A percentile compares a stretch with the other conserved stretches of the same genome.
Conservation (phyloP, 2,113 vertebrate species). For the Drymodes brunneopygia region DNA sequence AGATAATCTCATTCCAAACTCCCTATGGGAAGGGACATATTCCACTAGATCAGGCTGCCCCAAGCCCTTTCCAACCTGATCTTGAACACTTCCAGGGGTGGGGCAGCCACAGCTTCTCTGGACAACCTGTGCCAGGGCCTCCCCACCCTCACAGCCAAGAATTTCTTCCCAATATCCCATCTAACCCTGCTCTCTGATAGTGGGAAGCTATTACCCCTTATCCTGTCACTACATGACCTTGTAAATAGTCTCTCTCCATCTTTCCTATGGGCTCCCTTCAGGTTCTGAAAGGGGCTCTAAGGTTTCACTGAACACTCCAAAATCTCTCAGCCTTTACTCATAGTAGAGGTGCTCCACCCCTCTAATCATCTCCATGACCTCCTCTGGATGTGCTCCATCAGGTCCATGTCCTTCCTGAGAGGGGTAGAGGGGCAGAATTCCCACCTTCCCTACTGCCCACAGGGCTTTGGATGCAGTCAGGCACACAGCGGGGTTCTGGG, state of each 20-base stretch:
- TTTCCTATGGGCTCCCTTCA: neutral
- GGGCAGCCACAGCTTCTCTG: neutral
- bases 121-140: neutral
- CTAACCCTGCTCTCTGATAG: neutral
- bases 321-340: neutral
- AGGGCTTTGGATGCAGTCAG: neutral
- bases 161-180: neutral
- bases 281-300: neutral
- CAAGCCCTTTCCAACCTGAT: accelerated
- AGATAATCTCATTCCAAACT: neutral
- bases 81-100: neutral
- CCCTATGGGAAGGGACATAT: neutral
- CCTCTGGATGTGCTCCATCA: neutral
- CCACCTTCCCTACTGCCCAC: neutral
- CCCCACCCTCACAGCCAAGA: neutral
- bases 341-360: neutral
- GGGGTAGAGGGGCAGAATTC: neutral
- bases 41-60: neutral
- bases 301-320: neutral
- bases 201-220: neutral
- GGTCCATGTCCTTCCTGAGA: neutral
- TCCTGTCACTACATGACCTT: neutral
- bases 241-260: neutral
- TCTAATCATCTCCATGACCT: neutral
- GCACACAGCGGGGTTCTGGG: neutral